Percentiles rank a stretch among this genome's conserved stretches.
Evolutionary conservation across 1,140 invertebrate genomes (phyloP).

Genomic region (Trichomalopsis sarcophagae): DNA sequence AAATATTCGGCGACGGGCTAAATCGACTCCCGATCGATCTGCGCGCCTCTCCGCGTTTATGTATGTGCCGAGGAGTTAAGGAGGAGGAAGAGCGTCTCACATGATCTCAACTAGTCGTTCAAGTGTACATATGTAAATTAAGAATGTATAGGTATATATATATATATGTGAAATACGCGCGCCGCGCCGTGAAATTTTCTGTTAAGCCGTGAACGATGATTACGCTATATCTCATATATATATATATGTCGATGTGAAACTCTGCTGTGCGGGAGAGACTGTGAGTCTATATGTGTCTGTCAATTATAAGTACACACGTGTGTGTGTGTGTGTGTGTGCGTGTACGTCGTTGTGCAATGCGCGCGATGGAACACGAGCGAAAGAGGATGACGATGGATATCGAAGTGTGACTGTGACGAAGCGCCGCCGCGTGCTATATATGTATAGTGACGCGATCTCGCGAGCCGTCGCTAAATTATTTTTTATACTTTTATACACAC

Average conservation of each 20-base stretch:
- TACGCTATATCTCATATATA: background rate
- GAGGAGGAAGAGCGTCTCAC: background rate
- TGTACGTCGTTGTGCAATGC: background rate
- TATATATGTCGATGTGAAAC: background rate
- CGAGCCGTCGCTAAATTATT: slow-evolving; percentile 60
- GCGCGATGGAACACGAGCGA: too few species aligned
- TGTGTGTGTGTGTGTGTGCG: background rate
- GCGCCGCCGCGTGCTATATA: background rate
- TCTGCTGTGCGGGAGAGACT: background rate
- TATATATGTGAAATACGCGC: background rate
- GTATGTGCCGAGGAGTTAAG: background rate
- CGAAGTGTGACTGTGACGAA: background rate
- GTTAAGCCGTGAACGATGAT: background rate
- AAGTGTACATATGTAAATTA: slow-evolving; percentile 48
- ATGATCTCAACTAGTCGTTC: slow-evolving; percentile 50
- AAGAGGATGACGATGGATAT: too few species aligned
- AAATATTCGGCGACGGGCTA: slow-evolving; percentile 4
- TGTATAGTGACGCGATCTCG: slow-evolving; percentile 28
- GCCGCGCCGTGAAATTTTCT: background rate
- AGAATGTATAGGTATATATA: background rate
- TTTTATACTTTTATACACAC: slow-evolving; percentile 66
- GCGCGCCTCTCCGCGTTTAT: background rate
- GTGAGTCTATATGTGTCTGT: background rate
- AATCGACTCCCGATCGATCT: slow-evolving; percentile 19
- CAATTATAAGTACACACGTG: background rate